Base-by-base conservation (phyloP, 35 echinoderm and acorn worm genomes). In the Holothuria glaberrima region DNA sequence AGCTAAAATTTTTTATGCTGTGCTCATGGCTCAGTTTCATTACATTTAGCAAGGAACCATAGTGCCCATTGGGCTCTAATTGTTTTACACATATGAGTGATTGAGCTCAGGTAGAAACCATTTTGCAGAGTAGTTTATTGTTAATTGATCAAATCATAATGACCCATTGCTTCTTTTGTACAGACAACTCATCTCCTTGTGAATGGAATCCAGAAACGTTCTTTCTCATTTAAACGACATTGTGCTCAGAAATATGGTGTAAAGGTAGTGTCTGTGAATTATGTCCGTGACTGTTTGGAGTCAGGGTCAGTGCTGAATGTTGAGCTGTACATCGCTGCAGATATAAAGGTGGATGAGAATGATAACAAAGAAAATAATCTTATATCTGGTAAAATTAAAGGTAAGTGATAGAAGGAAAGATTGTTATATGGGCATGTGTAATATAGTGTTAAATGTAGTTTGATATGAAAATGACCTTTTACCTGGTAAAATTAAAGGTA, bases 181-280 rank as follows among this genome's bases (percentile, higher is more conserved):
- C 50, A 82, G 79, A 82, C 79, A 16, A 82, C 79, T 28, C 79
- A 82, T 82, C 44, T 82, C 16, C 46, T 82, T 58, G 79, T 82
- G 20, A 19, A 29, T 16, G 22, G 48, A 0, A 48, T 56, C 48
- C 48, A 82, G 36, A 82, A 82, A 57, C 28, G 29, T 16, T 28
- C 79, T 7, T 82, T 22, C 24, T 82, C 79, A 36, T 82, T 30
- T 57, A 82, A 82, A 33, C 24, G 46, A 50, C 46, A 33, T 48
- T 50, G 29, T 16, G 79, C 79, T 21, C 79, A 82, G 48, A 82
- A 82, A n/a, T 60, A 28, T 82, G 41, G 44, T 48, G 48, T 82
- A 3, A 21, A 19, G 0, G 50, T 82, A 9, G 41, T 82, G 14
- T 10, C 19, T 10, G 79, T 59, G 18, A 48, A 82, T 60, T 82